Percentiles rank a stretch among this genome's conserved stretches.
These are phyloP conservation scores for Brachionus koreanus DNA, from an alignment of 1,140 invertebrate genomes.

Conservation along the genomic window DNA sequence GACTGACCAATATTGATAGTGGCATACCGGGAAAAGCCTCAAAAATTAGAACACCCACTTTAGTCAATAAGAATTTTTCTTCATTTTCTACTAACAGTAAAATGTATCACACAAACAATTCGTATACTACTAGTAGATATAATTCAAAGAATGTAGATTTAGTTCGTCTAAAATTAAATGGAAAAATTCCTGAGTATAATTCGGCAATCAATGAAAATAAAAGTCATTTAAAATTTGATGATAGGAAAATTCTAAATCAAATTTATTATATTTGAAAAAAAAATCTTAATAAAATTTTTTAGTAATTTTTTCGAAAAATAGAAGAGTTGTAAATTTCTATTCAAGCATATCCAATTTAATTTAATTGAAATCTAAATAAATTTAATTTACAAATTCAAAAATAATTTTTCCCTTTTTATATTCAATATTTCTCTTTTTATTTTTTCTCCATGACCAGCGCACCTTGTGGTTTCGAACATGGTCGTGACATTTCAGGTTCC, in stretches of 20 bases:
- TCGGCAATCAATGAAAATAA: neutral
- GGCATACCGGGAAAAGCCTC: neutral
- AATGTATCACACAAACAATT: neutral
- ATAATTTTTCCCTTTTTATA: too few species aligned
- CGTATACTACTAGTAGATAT: neutral
- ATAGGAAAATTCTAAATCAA: constrained; percentile 7
- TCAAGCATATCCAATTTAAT: neutral
- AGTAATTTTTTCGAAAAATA: neutral
- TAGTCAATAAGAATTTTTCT: neutral
- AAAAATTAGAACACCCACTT: neutral
- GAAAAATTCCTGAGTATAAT: neutral
- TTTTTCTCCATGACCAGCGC: too few species aligned
- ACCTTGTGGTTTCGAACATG: too few species aligned
- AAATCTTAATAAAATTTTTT: neutral
- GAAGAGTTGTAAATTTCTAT: neutral
- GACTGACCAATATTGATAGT: neutral
- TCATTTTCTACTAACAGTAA: neutral
- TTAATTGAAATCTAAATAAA: neutral
- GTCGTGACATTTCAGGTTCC: too few species aligned
- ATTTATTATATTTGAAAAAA: neutral
- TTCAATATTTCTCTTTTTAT: too few species aligned
- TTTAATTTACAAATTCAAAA: neutral
- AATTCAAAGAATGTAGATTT: neutral
- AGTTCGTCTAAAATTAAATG: neutral
- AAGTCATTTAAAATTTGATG: constrained; percentile 33